These are phyloP conservation scores for Neotragus moschatus DNA, from an alignment of 2,113 vertebrate genomes.

Conservation along the genomic window DNA sequence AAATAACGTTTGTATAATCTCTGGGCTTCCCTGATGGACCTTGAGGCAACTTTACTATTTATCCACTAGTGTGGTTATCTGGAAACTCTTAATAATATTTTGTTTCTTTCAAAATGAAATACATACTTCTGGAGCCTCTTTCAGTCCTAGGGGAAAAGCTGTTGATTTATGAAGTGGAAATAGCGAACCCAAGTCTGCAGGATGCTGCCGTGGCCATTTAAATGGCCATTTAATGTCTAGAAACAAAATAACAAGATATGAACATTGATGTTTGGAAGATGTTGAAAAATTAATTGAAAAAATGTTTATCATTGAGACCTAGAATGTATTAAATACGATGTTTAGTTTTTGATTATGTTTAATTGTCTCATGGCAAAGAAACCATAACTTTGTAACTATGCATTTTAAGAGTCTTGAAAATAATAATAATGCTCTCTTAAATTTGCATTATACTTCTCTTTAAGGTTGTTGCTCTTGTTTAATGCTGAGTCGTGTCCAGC, in stretches of 20 bases:
- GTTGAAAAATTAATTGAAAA: conserved; percentile 17
- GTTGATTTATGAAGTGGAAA: conserved; percentile 43
- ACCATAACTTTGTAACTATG: not conserved
- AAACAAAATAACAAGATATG: conserved; percentile 22
- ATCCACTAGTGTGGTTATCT: not conserved
- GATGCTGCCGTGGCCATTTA: conserved; percentile 24
- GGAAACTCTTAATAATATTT: conserved; percentile 28
- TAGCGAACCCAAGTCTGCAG: not conserved
- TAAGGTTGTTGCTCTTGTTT: not conserved
- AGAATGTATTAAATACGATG: not conserved
- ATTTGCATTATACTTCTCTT: conserved; percentile 26
- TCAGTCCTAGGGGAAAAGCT: conserved; percentile 32
- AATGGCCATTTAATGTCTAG: conserved; percentile 1
- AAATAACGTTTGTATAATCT: conserved; percentile 50
- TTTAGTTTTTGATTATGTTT: conserved; percentile 7
- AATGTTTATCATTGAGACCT: not conserved
- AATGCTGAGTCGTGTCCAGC: not conserved
- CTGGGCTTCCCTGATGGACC: conserved; percentile 23
- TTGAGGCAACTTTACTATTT: not conserved
- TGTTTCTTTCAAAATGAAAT: conserved; percentile 38
- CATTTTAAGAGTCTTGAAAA: conserved; percentile 41
- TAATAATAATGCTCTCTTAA: conserved; percentile 7
- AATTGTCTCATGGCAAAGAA: conserved; percentile 2
- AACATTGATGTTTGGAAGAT: conserved; percentile 17
- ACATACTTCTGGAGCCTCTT: conserved; percentile 26